Percentiles rank a stretch among this genome's conserved stretches.
phyloP scores from a whole-genome alignment of 2,797 vertebrate species.

The Sebastiscus albofasciatus region DNA sequence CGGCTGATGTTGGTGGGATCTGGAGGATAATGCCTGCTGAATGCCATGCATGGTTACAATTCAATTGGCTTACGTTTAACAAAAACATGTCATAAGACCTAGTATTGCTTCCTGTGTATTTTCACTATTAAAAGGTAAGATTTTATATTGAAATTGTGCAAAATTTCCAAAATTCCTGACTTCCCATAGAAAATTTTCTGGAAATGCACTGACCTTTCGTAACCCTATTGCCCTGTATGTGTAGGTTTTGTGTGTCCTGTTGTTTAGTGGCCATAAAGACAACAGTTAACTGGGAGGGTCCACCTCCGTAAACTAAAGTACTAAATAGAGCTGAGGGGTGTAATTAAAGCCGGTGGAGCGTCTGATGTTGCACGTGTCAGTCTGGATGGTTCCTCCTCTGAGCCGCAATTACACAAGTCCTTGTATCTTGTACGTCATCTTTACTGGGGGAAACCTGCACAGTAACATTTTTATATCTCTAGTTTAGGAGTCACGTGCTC shows the following conservation, averaged over 20 bases:
- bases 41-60: no score
- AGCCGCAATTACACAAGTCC: conserved; percentile 19
- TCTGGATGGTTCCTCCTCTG: conserved; percentile 8
- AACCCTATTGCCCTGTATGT: background rate
- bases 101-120: background rate
- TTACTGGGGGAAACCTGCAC: background rate
- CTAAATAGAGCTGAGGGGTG: conserved; percentile 57
- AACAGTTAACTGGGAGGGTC: conserved; percentile 60
- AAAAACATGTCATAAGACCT: background rate
- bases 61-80: no score
- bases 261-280: conserved; percentile 39
- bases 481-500: background rate
- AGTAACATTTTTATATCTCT: background rate
- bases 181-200: background rate
- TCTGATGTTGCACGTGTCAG: conserved; percentile 43
- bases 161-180: background rate
- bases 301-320: conserved; percentile 49
- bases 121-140: background rate
- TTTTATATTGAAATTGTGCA: no score
- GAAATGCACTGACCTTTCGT: background rate
- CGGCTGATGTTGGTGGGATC: no score
- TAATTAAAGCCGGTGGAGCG: conserved; percentile 57
- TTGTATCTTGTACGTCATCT: background rate
- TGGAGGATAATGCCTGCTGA: no score
- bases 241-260: conserved; percentile 16